Evolutionary conservation across 2,888 invertebrate species (phyloP).

Genomic region (Notodonta dromedarius): DNA sequence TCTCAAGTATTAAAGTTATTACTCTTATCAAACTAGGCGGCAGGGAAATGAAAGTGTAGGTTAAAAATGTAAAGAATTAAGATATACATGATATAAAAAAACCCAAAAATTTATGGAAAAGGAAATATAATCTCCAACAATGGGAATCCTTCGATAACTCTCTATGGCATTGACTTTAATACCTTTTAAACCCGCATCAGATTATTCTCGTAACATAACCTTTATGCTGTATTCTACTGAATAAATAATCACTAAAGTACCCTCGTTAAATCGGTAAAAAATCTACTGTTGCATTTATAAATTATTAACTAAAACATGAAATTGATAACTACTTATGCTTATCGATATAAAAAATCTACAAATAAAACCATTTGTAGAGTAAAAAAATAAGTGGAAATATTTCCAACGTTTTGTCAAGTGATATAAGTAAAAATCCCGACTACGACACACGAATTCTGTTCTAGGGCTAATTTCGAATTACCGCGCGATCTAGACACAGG

Average conservation of each 20-base stretch:
- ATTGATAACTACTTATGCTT: slow-evolving; percentile 76
- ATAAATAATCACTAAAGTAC: slow-evolving; percentile 39
- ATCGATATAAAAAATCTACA: slow-evolving; percentile 73
- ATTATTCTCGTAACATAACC: slow-evolving; percentile 34
- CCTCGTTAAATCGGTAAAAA: slow-evolving; percentile 45
- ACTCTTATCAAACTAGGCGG: too few relatives aligned
- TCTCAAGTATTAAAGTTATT: too few relatives aligned
- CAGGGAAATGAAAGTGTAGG: too few relatives aligned
- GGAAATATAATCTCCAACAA: slow-evolving; percentile 48
- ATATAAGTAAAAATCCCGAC: slow-evolving; percentile 14
- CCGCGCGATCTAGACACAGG: not conserved
- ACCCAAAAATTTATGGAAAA: slow-evolving; percentile 7
- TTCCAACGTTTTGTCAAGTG: slow-evolving; percentile 52
- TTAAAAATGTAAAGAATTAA: not conserved
- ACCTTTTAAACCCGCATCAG: slow-evolving; percentile 49
- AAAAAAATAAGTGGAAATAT: slow-evolving; percentile 80
- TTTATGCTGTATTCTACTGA: slow-evolving; percentile 20
- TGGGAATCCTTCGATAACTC: slow-evolving; percentile 22
- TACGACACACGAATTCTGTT: not conserved
- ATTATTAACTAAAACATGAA: slow-evolving; percentile 55
- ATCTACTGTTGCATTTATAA: slow-evolving; percentile 44
- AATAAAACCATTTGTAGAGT: slow-evolving; percentile 82
- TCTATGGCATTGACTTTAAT: slow-evolving; percentile 36
- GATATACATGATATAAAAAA: not conserved
- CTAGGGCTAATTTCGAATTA: not conserved